A percentile compares a stretch with the other conserved stretches of the same genome.
These are phyloP conservation scores for Calypte anna DNA, from an alignment of 2,113 vertebrate genomes.

Conservation along the genomic window DNA sequence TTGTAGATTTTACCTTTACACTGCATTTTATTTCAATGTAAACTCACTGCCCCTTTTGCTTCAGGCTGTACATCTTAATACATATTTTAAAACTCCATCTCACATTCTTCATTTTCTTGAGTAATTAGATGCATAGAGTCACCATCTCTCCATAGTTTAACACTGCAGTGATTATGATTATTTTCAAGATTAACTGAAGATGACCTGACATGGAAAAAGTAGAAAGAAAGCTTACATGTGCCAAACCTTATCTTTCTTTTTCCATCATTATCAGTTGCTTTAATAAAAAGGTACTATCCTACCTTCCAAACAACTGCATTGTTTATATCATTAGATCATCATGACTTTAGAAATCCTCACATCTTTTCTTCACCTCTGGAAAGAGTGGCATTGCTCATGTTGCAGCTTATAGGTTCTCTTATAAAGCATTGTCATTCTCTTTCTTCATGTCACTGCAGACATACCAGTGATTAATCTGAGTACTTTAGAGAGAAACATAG, in stretches of 20 bases:
- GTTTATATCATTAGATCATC: background rate
- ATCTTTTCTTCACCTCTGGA: background rate
- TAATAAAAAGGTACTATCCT: conserved; percentile 30
- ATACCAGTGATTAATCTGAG: background rate
- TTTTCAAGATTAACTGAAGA: conserved; percentile 42
- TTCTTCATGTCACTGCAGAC: background rate
- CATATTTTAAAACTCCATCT: conserved; percentile 6
- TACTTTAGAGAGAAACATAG: background rate
- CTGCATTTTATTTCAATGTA: background rate
- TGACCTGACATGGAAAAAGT: conserved; percentile 57
- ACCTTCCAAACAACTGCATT: background rate
- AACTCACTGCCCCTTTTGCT: background rate
- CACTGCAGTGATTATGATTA: conserved; percentile 28
- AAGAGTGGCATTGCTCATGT: background rate
- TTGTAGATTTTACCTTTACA: background rate
- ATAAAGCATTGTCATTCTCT: background rate
- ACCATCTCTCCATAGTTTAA: background rate
- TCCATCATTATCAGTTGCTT: conserved; percentile 7
- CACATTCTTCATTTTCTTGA: conserved; percentile 5
- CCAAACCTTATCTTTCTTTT: conserved; percentile 57
- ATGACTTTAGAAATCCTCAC: background rate
- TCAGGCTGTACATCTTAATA: background rate
- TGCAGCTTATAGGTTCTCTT: background rate
- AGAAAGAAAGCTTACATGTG: conserved; percentile 13
- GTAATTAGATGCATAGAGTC: background rate